phyloP scores from a whole-genome alignment of 2,888 invertebrate species.

The Apantesis nais region DNA sequence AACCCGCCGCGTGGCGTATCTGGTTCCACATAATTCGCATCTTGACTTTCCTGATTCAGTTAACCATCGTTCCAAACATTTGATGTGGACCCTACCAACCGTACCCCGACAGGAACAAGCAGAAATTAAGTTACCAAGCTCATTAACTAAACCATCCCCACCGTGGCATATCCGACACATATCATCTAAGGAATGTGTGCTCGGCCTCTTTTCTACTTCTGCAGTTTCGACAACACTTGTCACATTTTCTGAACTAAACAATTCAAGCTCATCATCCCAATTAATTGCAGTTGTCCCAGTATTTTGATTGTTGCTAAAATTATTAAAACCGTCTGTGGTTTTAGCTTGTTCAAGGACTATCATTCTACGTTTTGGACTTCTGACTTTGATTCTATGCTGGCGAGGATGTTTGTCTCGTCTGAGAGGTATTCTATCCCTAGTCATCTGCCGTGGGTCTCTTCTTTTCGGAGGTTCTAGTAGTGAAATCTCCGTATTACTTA shows the following conservation, averaged over 20 bases:
- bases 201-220: conserved; percentile 57
- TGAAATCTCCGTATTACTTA: conserved; percentile 18
- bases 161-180: conserved; percentile 82
- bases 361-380: conserved; percentile 69
- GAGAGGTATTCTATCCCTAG: conserved; percentile 49
- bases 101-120: conserved; percentile 86
- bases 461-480: conserved; percentile 34
- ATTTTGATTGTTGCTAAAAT: conserved; percentile 30
- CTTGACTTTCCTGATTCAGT: conserved; percentile 89
- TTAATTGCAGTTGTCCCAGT: conserved; percentile 57
- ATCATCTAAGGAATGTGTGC: conserved; percentile 68
- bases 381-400: conserved; percentile 72
- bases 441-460: conserved; percentile 25
- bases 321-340: conserved; percentile 30
- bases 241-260: conserved; percentile 37
- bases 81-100: conserved; percentile 89
- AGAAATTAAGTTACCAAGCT: conserved; percentile 72
- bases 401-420: conserved; percentile 60
- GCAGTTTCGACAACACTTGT: conserved; percentile 37
- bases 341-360: conserved; percentile 50
- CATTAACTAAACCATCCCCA: conserved; percentile 63
- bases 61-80: conserved; percentile 91
- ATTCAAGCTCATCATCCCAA: conserved; percentile 57
- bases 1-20: conserved; percentile 87
- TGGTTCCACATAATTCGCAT: conserved; percentile 90